Base-by-base conservation (phyloP, 2,888 invertebrate species). In the Synanthedon andrenaeformis region DNA sequence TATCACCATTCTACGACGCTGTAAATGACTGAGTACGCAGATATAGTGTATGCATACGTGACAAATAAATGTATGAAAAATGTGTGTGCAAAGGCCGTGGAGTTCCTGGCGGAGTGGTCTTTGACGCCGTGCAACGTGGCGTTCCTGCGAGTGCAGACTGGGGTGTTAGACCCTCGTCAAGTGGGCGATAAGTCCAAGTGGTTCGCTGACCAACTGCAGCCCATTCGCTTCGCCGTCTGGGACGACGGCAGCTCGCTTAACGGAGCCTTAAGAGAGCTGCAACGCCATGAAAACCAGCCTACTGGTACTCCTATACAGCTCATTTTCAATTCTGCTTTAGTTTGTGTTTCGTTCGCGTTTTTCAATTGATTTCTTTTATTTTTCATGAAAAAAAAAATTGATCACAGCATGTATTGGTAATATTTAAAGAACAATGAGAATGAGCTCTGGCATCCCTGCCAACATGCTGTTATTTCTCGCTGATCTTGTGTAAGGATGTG, bases 181-280 rank as follows among this genome's bases (percentile, higher is more conserved):
- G 94, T 99, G 55, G 99, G 99, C 28, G 99, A 99, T 82, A 99
- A 99, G 79, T 90, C 96, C 17, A 98, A 98, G 78, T 99, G 99
- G 99, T 99, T 94, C 78, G 92, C 95, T 3, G 93, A 95, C 61
- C 89, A 91, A 11, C 87, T 99, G 58, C 96, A 97, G 62, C 94
- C 96, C 0, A 94, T 99, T 51, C 91, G 93, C 54, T 99, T 99
- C 77, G 91, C 93, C 3, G 97, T 97, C 1, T 98, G 97, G 95
- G 96, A 96, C 70, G 93, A 95, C 62, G 93, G 94, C 49, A 94
- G 94, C 69, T 94, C 94, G 0, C 79, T 95, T 53, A 93, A 93
- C 61, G 93, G 93, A 6, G 95, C 95, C 0, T 74, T 96, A 51
- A 88, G 92, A 56, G 91, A 92, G 45, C 79, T 93, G 53, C 93